These are phyloP conservation scores for Dinothrombium tinctorium DNA, from an alignment of 1,140 invertebrate genomes.

Conservation along the genomic window DNA sequence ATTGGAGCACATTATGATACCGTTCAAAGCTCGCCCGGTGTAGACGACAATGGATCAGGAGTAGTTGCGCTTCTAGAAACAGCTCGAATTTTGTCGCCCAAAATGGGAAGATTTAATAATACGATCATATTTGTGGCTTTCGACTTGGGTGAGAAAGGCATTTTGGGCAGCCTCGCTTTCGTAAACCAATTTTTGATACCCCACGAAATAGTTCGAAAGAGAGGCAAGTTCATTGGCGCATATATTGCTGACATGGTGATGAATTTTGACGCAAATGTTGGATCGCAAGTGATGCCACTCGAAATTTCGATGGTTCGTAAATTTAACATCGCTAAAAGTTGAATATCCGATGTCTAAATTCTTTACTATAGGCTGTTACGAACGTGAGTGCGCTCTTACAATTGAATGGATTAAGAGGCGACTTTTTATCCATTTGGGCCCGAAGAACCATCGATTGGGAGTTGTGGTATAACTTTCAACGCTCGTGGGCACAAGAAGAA, in stretches of 20 bases:
- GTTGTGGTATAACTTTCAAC: slow-evolving; percentile 16
- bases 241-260: slow-evolving; percentile 24
- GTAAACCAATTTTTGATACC: slow-evolving; percentile 22
- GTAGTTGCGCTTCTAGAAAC: slow-evolving; percentile 22
- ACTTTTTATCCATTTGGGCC: slow-evolving; percentile 22
- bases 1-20: slow-evolving; percentile 25
- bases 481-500: slow-evolving; percentile 10
- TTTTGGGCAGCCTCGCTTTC: slow-evolving; percentile 22
- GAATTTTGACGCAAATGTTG: slow-evolving; percentile 18
- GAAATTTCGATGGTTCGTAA: slow-evolving; percentile 8
- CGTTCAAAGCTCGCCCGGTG: slow-evolving; percentile 14
- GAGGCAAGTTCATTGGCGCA: slow-evolving; percentile 17
- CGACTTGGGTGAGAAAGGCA: slow-evolving; percentile 23
- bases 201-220: slow-evolving; percentile 9
- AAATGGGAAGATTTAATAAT: slow-evolving; percentile 19
- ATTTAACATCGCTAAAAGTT: background rate
- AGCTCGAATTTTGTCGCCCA: slow-evolving; percentile 19
- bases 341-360: background rate
- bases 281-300: slow-evolving; percentile 10
- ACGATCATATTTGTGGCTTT: slow-evolving; percentile 25
- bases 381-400: background rate
- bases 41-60: slow-evolving; percentile 25
- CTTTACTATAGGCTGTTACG: background rate
- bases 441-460: slow-evolving; percentile 17
- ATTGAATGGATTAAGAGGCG: slow-evolving; percentile 14